Evolutionary conservation across 92 coral and sea anemone species (phyloP).

Genomic region (Epizoanthus stellaris): DNA sequence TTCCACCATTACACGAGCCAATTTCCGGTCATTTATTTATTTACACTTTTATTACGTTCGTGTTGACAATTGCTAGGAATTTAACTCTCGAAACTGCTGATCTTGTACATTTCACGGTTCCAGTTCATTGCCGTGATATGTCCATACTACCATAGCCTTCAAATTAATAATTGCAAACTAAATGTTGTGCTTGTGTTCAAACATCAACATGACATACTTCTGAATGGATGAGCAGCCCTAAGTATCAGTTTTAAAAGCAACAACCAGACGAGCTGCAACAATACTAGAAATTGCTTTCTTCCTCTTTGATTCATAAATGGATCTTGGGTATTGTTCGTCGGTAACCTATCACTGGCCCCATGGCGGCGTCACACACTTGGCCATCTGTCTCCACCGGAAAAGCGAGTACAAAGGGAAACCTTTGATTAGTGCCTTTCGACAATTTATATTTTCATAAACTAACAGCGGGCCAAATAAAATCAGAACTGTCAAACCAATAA

Average conservation of each 20-base stretch:
- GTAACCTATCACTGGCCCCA: background rate
- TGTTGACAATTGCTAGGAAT: constrained; percentile 20
- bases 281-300: constrained; percentile 4
- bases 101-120: background rate
- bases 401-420: background rate
- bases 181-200: too few relatives aligned
- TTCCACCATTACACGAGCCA: constrained; percentile 19
- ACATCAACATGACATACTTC: background rate
- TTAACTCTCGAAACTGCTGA: background rate
- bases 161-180: background rate
- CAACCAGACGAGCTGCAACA: too few relatives aligned
- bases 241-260: too few relatives aligned
- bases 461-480: background rate
- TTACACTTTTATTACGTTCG: background rate
- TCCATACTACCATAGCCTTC: background rate
- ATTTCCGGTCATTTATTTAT: constrained; percentile 32
- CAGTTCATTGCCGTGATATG: background rate
- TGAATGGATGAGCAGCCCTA: background rate
- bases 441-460: background rate
- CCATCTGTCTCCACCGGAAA: constrained; percentile 29
- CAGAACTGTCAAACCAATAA: too few relatives aligned
- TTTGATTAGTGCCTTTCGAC: background rate
- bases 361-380: background rate
- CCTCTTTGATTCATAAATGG: background rate
- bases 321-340: background rate